Evolutionary conservation across 2,797 vertebrate genomes (phyloP), one percentile per base, ranked within the genome.

Genomic region (Cetoscarus ocellatus): DNA sequence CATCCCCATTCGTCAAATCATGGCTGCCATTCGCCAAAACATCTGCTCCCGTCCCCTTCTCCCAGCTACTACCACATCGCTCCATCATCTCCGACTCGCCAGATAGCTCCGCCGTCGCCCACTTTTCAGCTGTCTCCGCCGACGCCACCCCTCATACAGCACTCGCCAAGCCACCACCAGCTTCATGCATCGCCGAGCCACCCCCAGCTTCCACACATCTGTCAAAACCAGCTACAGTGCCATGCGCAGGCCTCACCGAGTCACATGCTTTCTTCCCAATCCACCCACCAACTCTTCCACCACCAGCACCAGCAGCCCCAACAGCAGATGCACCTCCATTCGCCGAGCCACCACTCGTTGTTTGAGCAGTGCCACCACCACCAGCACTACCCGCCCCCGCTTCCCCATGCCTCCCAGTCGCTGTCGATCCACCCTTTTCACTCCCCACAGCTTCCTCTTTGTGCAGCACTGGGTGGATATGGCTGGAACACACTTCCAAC

Each of bases 401-500:
- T 93, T 70, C 91, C 91, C 34, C 91, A 92, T 3, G 83, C 86
- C 52, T 93, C 91, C 67, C 88, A 90, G 72, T 93, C 91, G 0
- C 75, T 93, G 51, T 92, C 90, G 0, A 91, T 92, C 50, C 91
- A 91, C 61, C 91, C 90, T 0, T 90, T 91, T 38, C 85, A 90
- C 67, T 89, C 86, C 0, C 82, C 91, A 13, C 90, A 87, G 42
- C 81, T 91, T 9, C 79, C 63, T 18, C 77, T 89, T 0, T 87
- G 75, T 39, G 67, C 80, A 3, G 18, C 80, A n/a, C 61, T 64
- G 2, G 73, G 86, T 0, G 83, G 93, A 36, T 94, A 92, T 63
- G 91, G 90, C 3, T 95, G 95, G 65, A 94, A 86, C 82, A 95
- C 94, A 0, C 82, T 96, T 70, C 95, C 95, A 0, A 85, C 75